Base-by-base conservation (phyloP, 2,113 vertebrate genomes). In the Ictalurus punctatus region DNA sequence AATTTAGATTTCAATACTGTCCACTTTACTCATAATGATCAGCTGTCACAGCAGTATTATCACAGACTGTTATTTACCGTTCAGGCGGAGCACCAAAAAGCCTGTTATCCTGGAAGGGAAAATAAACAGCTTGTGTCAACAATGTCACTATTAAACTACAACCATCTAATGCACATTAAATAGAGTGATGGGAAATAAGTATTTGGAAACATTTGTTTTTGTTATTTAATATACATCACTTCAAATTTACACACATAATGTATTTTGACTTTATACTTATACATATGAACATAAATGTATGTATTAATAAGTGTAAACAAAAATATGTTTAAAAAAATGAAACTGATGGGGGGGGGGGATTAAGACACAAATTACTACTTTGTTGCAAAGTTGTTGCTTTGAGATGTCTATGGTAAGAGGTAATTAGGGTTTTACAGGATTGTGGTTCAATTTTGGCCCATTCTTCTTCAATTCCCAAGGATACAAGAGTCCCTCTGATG, bases 61-160 rank as follows among this genome's bases (percentile, higher is more conserved):
- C 6, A 37, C 3, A 48, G 37, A 27, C 21, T 27, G 3, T 58
- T 34, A 58, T 90, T 91, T 90, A 95, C 94, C 23, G 87, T 54
- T 83, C 67, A 13, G 90, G 88, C 14, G 63, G 86, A 25, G 90
- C 1, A 30, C 25, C 71, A 91, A 89, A 90, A 37, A 85, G 73
- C 67, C 74, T 61, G 86, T 87, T 91, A 34, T 52, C 71, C 88
- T 65, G 58, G 6, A 84, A 93, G 90, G 88, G 34, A 87, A 73
- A 65, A 4, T 23, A 86, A 69, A 87, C 4, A 84, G 73, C 25
- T 16, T 59, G 65, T 90, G 73, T 63, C 5, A 85, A 52, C 54
- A 63, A 17, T 69, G 80, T 19, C 17, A 84, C 2, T 19, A 88
- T 83, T 63, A 37, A 80, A 86, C 3, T 37, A 48, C 10, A 65